Percentiles rank a stretch among this genome's conserved stretches.
phyloP scores from a whole-genome alignment of 2,888 invertebrate genomes.

The Clepsis dumicolana region DNA sequence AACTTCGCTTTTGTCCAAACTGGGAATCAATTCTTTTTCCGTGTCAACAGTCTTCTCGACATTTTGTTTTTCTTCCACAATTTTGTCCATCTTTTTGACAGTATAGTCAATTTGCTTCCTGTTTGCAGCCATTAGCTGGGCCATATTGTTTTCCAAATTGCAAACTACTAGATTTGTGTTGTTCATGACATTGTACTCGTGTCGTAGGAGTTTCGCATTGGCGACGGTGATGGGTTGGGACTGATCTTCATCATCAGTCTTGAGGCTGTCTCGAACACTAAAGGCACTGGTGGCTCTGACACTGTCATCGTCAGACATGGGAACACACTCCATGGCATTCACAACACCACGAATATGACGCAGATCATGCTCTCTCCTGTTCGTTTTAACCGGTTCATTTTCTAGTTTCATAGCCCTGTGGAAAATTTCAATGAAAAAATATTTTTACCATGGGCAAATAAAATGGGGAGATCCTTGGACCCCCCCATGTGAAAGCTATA shows the following conservation, averaged over 20 bases:
- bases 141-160: conserved; percentile 82
- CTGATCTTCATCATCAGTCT: conserved; percentile 83
- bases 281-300: conserved; percentile 82
- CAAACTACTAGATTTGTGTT: conserved; percentile 82
- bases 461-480: too few species aligned
- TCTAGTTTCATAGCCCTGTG: conserved; percentile 62
- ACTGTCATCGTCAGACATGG: conserved; percentile 82
- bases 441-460: too few species aligned
- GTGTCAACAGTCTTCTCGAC: conserved; percentile 54
- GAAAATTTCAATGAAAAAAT: conserved; percentile 8
- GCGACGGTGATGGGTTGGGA: conserved; percentile 78
- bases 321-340: conserved; percentile 78
- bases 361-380: conserved; percentile 73
- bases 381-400: conserved; percentile 61
- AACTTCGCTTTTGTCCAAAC: conserved; percentile 53
- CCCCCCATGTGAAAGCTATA: too few species aligned
- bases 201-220: conserved; percentile 77
- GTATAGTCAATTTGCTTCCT: conserved; percentile 67
- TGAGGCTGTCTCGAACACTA: conserved; percentile 80
- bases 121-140: conserved; percentile 74
- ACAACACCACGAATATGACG: conserved; percentile 68
- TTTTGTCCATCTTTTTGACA: conserved; percentile 77
- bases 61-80: conserved; percentile 74
- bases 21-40: conserved; percentile 50
- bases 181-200: conserved; percentile 81